Percentiles rank a stretch among this genome's conserved stretches.
Conservation (phyloP, 2,113 vertebrate species). For the Montifringilla adamsi region DNA sequence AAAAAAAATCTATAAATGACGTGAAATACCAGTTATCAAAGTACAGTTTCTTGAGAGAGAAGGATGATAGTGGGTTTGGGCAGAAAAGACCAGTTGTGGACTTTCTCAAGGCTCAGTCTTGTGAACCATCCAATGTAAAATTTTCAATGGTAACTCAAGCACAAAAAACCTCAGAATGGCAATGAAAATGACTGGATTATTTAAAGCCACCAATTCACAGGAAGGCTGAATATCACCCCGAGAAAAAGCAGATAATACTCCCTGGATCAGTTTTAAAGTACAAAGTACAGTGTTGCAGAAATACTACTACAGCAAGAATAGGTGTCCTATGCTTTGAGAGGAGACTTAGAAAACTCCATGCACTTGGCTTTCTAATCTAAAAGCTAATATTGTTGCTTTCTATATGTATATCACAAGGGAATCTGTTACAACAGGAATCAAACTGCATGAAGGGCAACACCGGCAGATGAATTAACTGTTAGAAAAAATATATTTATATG, state of each 20-base stretch:
- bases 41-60: background rate
- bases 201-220: background rate
- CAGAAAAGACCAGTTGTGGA: background rate
- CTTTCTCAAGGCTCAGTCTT: background rate
- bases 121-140: background rate
- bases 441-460: background rate
- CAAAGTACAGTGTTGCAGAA: background rate
- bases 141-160: background rate
- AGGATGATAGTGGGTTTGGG: background rate
- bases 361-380: background rate
- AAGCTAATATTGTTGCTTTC: background rate
- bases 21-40: background rate
- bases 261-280: background rate
- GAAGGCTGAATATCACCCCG: background rate
- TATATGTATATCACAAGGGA: background rate
- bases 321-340: background rate
- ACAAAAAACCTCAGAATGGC: background rate
- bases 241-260: background rate
- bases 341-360: background rate
- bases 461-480: background rate
- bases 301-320: background rate
- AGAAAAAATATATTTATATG: background rate
- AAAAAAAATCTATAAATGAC: background rate
- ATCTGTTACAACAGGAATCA: background rate
- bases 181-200: background rate